Evolutionary conservation across 2,113 vertebrate genomes (phyloP).

Genomic region (Gavialis gangeticus): DNA sequence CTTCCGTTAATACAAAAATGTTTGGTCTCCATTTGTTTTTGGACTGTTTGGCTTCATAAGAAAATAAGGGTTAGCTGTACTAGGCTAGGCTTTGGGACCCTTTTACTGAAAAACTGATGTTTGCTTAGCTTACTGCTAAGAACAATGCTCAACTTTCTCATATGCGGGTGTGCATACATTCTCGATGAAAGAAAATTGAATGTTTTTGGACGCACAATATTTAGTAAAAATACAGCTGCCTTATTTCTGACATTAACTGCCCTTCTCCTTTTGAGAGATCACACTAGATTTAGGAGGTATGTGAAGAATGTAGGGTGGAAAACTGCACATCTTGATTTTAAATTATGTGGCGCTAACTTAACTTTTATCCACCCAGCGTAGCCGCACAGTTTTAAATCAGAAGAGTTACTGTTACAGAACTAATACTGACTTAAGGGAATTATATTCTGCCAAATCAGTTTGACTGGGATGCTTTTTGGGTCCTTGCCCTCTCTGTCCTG

Average conservation of each 20-base stretch:
- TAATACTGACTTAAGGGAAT: not conserved
- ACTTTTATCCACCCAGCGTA: not conserved
- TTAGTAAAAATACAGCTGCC: slow-evolving; percentile 44
- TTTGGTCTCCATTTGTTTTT: not conserved
- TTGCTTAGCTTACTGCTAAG: not conserved
- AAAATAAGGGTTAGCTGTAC: not conserved
- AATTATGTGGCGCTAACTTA: not conserved
- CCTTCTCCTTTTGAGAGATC: slow-evolving; percentile 59
- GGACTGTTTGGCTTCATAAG: not conserved
- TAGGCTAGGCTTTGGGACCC: not conserved
- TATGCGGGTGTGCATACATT: slow-evolving; percentile 23
- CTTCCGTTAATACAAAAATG: not conserved
- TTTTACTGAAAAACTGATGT: not conserved
- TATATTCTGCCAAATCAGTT: not conserved
- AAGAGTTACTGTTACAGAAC: not conserved
- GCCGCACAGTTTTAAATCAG: not conserved
- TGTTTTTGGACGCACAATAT: not conserved
- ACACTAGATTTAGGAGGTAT: slow-evolving; percentile 62
- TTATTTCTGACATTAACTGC: slow-evolving; percentile 53
- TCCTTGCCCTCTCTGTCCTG: not conserved
- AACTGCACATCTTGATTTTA: slow-evolving; percentile 60
- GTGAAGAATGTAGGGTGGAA: slow-evolving; percentile 64
- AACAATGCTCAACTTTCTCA: not conserved
- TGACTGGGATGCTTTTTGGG: not conserved
- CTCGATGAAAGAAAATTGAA: slow-evolving; percentile 10